Conservation (phyloP, 2,888 invertebrate species). For the Neoaliturus tenellus region DNA sequence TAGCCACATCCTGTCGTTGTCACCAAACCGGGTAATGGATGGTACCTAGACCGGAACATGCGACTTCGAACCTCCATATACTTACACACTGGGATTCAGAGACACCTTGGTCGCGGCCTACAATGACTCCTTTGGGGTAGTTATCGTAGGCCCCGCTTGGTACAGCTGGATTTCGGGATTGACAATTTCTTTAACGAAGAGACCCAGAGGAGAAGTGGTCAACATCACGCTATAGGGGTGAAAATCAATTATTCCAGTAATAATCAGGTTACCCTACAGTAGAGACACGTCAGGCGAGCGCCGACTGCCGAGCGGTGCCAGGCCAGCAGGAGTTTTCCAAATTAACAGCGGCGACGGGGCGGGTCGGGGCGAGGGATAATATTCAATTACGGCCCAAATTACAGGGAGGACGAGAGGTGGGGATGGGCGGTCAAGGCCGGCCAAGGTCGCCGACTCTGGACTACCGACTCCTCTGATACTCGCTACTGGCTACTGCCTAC, state of each 20-base stretch:
- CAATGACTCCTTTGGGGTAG: too few species aligned
- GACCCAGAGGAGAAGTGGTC: neutral
- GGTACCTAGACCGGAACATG: too few species aligned
- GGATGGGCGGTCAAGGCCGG: conserved; percentile 15
- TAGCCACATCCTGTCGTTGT: neutral
- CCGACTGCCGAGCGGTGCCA: neutral
- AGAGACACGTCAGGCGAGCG: too few species aligned
- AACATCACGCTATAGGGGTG: neutral
- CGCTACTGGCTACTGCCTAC: neutral
- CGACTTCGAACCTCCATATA: too few species aligned
- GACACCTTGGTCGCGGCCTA: conserved; percentile 11
- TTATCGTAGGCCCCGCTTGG: too few species aligned
- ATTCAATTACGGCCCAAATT: conserved; percentile 30
- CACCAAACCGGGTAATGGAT: neutral
- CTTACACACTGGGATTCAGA: neutral
- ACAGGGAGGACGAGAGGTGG: neutral
- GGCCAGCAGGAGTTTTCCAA: conserved; percentile 7
- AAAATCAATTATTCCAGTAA: neutral
- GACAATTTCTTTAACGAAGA: too few species aligned
- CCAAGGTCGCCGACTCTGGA: conserved; percentile 15
- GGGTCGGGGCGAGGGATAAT: neutral
- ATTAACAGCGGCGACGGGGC: neutral
- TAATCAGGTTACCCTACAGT: neutral
- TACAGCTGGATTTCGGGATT: too few species aligned
- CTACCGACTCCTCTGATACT: neutral